phyloP scores from a whole-genome alignment of 1,140 invertebrate species.

The Pseudomyrmex gracilis region DNA sequence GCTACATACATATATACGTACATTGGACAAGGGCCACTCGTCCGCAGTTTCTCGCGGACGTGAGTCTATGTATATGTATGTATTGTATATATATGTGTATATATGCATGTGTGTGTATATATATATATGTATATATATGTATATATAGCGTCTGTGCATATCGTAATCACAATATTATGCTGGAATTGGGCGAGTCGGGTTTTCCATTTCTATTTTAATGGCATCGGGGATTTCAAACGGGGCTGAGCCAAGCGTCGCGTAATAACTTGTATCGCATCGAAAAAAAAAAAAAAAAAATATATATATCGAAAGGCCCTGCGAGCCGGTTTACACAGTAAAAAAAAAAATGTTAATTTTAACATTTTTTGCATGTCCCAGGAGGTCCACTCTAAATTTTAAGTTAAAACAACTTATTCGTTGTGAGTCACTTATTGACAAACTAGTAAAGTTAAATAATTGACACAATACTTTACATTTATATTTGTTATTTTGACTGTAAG shows the following conservation, averaged over 20 bases:
- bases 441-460: too few species aligned
- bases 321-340: constrained; percentile 65
- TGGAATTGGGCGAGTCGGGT: constrained; percentile 83
- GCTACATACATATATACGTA: constrained; percentile 52
- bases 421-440: too few species aligned
- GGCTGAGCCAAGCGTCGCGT: constrained; percentile 73
- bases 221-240: constrained; percentile 81
- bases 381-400: too few species aligned
- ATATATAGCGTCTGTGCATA: constrained; percentile 76
- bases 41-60: constrained; percentile 52
- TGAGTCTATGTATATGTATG: constrained; percentile 56
- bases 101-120: constrained; percentile 41
- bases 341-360: too few species aligned
- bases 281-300: constrained; percentile 59
- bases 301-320: constrained; percentile 70
- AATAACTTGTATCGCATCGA: constrained; percentile 71
- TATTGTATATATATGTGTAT: constrained; percentile 63
- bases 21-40: constrained; percentile 73
- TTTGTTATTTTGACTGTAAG: too few species aligned
- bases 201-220: constrained; percentile 84
- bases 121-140: constrained; percentile 20
- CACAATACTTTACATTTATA: too few species aligned
- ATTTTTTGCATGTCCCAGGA: too few species aligned
- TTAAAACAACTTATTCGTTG: too few species aligned
- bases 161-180: constrained; percentile 85